Base-by-base conservation (phyloP, 2,113 vertebrate species). In the Eolophus roseicapilla region DNA sequence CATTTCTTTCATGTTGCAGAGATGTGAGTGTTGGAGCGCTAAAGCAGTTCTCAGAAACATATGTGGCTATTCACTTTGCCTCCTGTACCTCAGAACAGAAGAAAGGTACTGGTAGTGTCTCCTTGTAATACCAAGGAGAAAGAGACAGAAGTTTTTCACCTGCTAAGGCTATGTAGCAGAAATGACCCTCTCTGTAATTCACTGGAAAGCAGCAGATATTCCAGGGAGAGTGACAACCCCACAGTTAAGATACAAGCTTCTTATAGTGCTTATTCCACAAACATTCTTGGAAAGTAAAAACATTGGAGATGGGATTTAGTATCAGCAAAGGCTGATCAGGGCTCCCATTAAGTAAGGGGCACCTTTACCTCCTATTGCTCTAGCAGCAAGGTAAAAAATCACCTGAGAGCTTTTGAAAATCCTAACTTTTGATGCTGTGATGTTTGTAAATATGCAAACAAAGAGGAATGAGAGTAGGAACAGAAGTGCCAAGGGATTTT, bases 391-490 rank as follows among this genome's bases (percentile, higher is more conserved):
- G 47, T 86, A 89, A 93, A 86, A 80, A 95, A 27, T 84, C 39
- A 84, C 57, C 57, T 69, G 44, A 84, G 80, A 53, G 62, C 87
- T 90, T 94, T 73, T 83, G 78, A 76, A 96, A 90, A 84, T 88
- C 74, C 83, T 67, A 11, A 75, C 60, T 86, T 94, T 79, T 90
- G 52, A 57, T 86, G 77, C 73, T 47, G 41, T 49, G 43, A 49
- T 88, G 68, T 84, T 88, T 65, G 83, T 84, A 93, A 96, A 89
- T 82, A 93, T 46, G 92, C 90, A 93, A 64, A 95, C 85, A 93
- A 75, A 93, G 41, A 76, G 28, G 37, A 17, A 73, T 90, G 57
- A 68, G 82, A 62, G 15, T 50, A 86, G 77, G n/a, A 90, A 47
- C 41, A 92, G 67, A 65, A 50, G 19, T 41, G 39, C 75, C 46